Evolutionary conservation across 2,113 vertebrate genomes (phyloP).

Genomic region (Cairina moschata): DNA sequence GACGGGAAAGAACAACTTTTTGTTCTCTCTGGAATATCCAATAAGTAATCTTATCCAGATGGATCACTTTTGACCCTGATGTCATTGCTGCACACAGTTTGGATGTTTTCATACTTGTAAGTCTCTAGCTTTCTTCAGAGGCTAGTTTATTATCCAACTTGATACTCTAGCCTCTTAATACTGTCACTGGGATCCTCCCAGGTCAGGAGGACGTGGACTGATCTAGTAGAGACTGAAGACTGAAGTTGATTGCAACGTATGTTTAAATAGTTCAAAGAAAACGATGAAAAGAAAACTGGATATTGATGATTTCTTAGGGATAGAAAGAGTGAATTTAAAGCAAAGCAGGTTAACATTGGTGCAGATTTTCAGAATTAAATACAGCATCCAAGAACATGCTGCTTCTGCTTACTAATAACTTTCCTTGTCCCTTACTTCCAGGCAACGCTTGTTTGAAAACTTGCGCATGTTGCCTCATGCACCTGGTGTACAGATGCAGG

Average conservation of each 20-base stretch:
- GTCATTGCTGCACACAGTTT: background rate
- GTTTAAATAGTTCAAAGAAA: background rate
- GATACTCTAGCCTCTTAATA: background rate
- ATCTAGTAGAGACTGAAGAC: background rate
- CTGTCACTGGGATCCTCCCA: background rate
- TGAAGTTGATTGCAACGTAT: background rate
- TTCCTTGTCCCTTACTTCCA: slow-evolving; percentile 37
- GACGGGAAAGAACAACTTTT: background rate
- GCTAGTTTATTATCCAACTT: background rate
- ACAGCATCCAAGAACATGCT: background rate
- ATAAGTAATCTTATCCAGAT: background rate
- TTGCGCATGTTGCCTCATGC: slow-evolving; percentile 94
- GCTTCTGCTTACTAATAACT: background rate
- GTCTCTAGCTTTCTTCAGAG: background rate
- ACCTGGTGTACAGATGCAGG: slow-evolving; percentile 94
- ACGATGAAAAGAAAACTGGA: background rate
- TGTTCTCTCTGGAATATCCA: background rate
- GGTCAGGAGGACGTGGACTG: background rate
- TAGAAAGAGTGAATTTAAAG: background rate
- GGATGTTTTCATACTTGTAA: background rate
- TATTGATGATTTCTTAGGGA: background rate
- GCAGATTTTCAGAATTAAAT: background rate
- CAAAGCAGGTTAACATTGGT: background rate
- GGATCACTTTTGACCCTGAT: background rate
- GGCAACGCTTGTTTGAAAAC: slow-evolving; percentile 94